Evolutionary conservation across 1,140 invertebrate genomes (phyloP).

Genomic region (Bombus pascuorum): DNA sequence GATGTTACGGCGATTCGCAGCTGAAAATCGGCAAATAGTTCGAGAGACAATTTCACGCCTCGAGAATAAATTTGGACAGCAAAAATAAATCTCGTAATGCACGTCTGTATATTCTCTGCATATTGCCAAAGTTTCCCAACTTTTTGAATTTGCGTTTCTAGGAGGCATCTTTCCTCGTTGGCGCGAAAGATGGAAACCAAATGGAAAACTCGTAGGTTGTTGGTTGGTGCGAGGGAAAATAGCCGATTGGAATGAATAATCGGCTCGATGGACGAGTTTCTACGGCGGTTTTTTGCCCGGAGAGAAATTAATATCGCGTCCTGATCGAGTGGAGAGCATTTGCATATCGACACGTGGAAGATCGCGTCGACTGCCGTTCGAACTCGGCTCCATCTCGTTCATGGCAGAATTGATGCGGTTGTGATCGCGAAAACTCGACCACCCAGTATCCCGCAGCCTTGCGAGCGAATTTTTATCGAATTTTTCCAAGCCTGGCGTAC

Average conservation of each 20-base stretch:
- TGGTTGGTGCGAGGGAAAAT: neutral
- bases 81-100: too few relatives aligned
- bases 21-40: too few relatives aligned
- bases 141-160: too few relatives aligned
- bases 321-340: neutral
- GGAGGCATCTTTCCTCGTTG: accelerated
- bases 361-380: neutral
- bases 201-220: too few relatives aligned
- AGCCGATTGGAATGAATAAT: neutral
- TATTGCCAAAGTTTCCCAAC: too few relatives aligned
- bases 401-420: neutral
- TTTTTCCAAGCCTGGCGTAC: neutral
- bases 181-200: too few relatives aligned
- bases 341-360: slow-evolving; percentile 33
- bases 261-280: neutral
- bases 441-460: neutral
- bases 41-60: too few relatives aligned
- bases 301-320: slow-evolving; percentile 26
- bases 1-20: too few relatives aligned
- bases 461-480: neutral
- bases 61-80: too few relatives aligned
- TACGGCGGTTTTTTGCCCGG: neutral
- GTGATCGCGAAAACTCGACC: neutral
- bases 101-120: too few relatives aligned
- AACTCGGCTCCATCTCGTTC: neutral